Evolutionary conservation across 2,113 vertebrate genomes (phyloP).

Genomic region (Benthochromis sp.): DNA sequence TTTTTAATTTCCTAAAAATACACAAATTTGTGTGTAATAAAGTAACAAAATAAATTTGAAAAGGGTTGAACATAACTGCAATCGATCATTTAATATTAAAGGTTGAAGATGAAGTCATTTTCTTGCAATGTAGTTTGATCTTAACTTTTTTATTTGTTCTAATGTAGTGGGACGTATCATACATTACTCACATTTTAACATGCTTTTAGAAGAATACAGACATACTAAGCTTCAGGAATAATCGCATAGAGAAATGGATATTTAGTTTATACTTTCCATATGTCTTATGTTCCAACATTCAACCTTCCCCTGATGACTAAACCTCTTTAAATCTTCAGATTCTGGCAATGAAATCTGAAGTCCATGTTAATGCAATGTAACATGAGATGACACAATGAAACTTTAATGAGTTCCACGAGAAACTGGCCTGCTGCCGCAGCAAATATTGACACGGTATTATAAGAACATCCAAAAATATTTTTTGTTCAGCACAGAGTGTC

Average conservation of each 20-base stretch:
- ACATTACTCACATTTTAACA: background rate
- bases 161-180: background rate
- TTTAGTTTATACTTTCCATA: background rate
- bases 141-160: background rate
- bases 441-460: constrained; percentile 29
- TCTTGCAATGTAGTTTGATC: background rate
- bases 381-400: constrained; percentile 25
- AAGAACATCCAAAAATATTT: constrained; percentile 19
- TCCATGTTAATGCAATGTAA: background rate
- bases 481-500: background rate
- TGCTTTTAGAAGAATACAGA: background rate
- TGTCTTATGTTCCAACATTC: background rate
- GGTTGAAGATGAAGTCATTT: background rate
- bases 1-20: background rate
- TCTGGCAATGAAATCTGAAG: background rate
- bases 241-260: background rate
- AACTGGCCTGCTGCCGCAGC: background rate
- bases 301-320: background rate
- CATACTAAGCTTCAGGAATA: background rate
- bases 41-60: background rate
- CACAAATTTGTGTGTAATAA: background rate
- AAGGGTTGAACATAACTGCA: background rate
- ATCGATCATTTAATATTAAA: background rate
- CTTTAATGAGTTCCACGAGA: constrained; percentile 31
- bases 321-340: background rate